These are phyloP conservation scores for Epinephelus awoara DNA, from an alignment of 2,797 vertebrate genomes.

Conservation along the genomic window DNA sequence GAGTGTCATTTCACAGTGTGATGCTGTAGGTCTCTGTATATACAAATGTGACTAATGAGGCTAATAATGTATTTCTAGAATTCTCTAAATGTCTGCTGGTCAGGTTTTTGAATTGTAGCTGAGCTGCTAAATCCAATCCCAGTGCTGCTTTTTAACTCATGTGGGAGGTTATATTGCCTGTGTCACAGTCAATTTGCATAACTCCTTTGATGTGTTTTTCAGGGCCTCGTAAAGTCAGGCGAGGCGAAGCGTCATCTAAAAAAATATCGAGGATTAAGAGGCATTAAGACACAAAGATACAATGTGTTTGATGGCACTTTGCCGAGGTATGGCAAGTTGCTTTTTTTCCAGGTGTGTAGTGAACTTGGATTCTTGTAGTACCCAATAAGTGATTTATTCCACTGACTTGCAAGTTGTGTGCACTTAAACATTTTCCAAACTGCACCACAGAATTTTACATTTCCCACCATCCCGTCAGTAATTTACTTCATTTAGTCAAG, in stretches of 20 bases:
- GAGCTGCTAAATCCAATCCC: conserved; percentile 31
- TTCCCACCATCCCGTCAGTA: not conserved
- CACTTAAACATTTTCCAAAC: not conserved
- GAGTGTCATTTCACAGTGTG: conserved; percentile 59
- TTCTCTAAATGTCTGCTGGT: conserved; percentile 30
- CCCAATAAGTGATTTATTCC: not conserved
- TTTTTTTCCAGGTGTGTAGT: not conserved
- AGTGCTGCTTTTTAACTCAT: conserved; percentile 46
- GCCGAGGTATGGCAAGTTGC: not conserved
- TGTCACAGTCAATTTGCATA: conserved; percentile 50
- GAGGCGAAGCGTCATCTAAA: conserved; percentile 13
- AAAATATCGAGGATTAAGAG: conserved; percentile 15
- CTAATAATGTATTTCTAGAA: conserved; percentile 47
- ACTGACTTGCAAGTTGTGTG: not conserved
- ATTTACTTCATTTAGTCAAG: not conserved
- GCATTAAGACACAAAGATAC: conserved; percentile 3
- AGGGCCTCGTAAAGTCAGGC: conserved; percentile 22
- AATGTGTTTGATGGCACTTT: conserved; percentile 11
- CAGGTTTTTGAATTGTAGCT: conserved; percentile 31
- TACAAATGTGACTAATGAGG: conserved; percentile 54
- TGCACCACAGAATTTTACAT: not conserved
- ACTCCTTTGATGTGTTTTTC: conserved; percentile 53
- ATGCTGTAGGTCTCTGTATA: conserved; percentile 22
- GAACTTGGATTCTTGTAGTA: not conserved
- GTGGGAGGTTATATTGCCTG: conserved; percentile 33